These are phyloP conservation scores for Cuculus canorus DNA, from an alignment of 2,797 vertebrate genomes.

Conservation along the genomic window DNA sequence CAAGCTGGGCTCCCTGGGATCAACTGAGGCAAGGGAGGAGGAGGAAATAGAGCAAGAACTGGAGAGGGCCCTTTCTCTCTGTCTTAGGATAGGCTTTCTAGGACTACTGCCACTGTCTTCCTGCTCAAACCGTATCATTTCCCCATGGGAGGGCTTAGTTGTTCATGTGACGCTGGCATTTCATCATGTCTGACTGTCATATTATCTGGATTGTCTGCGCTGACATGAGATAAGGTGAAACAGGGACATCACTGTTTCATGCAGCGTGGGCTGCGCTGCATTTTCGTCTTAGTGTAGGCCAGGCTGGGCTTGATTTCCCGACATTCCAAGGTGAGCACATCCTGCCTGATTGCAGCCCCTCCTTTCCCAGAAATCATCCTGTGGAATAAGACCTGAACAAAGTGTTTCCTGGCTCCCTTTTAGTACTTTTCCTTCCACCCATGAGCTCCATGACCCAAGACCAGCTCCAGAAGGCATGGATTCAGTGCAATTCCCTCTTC, in stretches of 20 bases:
- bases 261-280: not conserved
- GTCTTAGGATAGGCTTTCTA: not conserved
- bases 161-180: not conserved
- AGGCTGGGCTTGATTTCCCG: not conserved
- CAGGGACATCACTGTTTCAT: rapidly evolving
- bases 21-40: not conserved
- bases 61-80: not conserved
- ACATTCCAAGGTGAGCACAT: not conserved
- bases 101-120: not conserved
- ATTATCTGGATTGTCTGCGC: not conserved
- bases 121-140: not conserved
- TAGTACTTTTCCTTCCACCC: not conserved
- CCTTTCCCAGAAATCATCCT: slow-evolving; percentile 21
- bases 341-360: not conserved
- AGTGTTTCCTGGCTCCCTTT: not conserved
- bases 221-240: not conserved
- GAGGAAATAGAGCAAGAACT: not conserved
- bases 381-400: not conserved
- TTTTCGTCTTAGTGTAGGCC: not conserved
- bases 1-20: not conserved
- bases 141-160: not conserved
- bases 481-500: not conserved
- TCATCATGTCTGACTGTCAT: not conserved
- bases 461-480: not conserved
- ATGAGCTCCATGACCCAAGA: not conserved